Percentiles rank a stretch among this genome's conserved stretches.
These are phyloP conservation scores for Brachyhypopomus gauderio DNA, from an alignment of 2,113 vertebrate species.

Conservation along the genomic window DNA sequence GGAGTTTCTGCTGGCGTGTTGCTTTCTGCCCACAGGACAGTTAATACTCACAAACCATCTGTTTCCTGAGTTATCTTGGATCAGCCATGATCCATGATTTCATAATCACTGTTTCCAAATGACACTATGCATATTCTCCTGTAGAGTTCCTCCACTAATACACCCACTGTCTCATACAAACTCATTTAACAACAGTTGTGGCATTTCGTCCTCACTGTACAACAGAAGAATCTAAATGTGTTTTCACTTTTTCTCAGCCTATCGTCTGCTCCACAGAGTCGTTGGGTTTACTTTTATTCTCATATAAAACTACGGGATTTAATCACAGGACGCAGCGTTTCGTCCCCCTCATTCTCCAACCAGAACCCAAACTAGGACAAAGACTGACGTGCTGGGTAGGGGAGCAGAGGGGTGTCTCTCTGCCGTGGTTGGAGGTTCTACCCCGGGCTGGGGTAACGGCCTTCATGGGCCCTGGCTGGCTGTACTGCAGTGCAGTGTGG, in stretches of 20 bases:
- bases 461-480: slow-evolving; percentile 36
- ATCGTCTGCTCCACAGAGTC: too few species aligned
- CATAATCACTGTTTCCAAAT: not conserved
- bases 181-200: too few species aligned
- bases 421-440: slow-evolving; percentile 59
- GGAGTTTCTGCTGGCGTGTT: too few species aligned
- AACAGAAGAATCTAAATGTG: too few species aligned
- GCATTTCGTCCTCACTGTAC: too few species aligned
- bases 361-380: slow-evolving; percentile 12
- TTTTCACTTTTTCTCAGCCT: not conserved
- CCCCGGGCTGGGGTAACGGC: slow-evolving; percentile 51
- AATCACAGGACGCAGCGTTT: not conserved
- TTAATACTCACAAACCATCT: slow-evolving; percentile 19
- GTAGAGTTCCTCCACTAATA: too few species aligned
- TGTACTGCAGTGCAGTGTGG: slow-evolving; percentile 16
- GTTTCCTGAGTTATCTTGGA: slow-evolving; percentile 3
- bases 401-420: slow-evolving; percentile 24
- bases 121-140: slow-evolving; percentile 17
- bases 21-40: slow-evolving; percentile 1
- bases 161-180: too few species aligned
- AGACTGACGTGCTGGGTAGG: slow-evolving; percentile 8
- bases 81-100: slow-evolving; percentile 2
- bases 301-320: not conserved
- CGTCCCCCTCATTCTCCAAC: not conserved
- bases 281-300: too few species aligned